Evolutionary conservation across 2,797 vertebrate species (phyloP).

Genomic region (Hydrocynus forskahlii): DNA sequence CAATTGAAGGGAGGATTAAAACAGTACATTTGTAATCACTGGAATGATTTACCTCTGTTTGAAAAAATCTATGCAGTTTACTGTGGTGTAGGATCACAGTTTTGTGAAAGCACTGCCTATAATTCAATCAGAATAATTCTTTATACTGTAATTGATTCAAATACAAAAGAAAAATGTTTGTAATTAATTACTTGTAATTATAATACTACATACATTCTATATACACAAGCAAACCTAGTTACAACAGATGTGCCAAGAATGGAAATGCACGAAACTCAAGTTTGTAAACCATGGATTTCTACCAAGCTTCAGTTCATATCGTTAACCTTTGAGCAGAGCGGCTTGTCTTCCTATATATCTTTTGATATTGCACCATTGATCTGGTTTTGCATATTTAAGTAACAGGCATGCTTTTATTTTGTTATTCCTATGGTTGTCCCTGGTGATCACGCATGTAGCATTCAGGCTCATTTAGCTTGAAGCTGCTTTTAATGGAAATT

Average conservation of each 20-base stretch:
- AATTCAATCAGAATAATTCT: too few species aligned
- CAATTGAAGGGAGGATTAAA: not conserved
- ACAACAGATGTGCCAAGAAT: not conserved
- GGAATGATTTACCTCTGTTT: not conserved
- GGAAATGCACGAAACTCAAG: too few species aligned
- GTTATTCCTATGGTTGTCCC: not conserved
- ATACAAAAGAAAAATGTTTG: too few species aligned
- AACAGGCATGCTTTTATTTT: not conserved
- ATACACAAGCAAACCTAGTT: not conserved
- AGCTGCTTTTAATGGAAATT: conserved; percentile 3
- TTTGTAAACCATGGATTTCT: not conserved
- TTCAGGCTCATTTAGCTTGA: not conserved
- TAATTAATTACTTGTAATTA: too few species aligned
- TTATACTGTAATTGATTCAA: not conserved
- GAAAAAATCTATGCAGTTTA: too few species aligned
- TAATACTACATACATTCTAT: too few species aligned
- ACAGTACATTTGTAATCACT: not conserved
- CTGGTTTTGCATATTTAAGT: not conserved
- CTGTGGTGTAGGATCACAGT: too few species aligned
- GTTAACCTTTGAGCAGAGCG: not conserved
- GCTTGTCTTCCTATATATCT: not conserved
- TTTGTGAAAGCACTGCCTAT: too few species aligned
- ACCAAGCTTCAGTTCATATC: not conserved
- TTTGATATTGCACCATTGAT: not conserved
- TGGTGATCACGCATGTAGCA: not conserved